Conservation (phyloP, 2,797 vertebrate species). For the Nasua narica region DNA sequence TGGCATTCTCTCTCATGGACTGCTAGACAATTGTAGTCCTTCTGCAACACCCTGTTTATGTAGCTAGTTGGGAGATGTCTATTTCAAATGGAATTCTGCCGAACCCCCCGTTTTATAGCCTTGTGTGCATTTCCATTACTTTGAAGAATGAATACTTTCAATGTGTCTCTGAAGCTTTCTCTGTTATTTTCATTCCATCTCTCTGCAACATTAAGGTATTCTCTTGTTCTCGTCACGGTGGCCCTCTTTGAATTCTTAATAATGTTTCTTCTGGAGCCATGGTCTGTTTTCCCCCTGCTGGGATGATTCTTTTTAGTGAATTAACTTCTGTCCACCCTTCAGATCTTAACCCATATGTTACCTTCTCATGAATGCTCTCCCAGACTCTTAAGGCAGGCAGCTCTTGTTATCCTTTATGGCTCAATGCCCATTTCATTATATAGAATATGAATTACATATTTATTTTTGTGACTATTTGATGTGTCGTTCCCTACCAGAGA, state of each 20-base stretch:
- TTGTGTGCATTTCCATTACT: background rate
- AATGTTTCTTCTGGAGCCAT: background rate
- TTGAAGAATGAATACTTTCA: background rate
- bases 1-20: background rate
- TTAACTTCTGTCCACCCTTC: background rate
- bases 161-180: background rate
- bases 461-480: constrained; percentile 13
- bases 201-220: background rate
- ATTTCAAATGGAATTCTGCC: background rate
- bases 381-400: background rate
- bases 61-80: background rate
- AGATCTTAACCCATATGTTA: background rate
- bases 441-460: background rate
- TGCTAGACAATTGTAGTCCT: background rate
- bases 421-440: background rate
- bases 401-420: background rate
- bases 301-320: background rate
- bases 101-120: background rate
- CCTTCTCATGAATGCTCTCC: background rate
- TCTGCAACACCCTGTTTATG: background rate
- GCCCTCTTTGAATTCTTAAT: background rate
- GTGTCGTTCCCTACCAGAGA: background rate
- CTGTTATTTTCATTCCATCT: background rate
- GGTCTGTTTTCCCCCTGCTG: background rate
- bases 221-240: background rate